These are phyloP conservation scores for Sisyra nigra DNA, from an alignment of 2,888 invertebrate species.

Conservation along the genomic window DNA sequence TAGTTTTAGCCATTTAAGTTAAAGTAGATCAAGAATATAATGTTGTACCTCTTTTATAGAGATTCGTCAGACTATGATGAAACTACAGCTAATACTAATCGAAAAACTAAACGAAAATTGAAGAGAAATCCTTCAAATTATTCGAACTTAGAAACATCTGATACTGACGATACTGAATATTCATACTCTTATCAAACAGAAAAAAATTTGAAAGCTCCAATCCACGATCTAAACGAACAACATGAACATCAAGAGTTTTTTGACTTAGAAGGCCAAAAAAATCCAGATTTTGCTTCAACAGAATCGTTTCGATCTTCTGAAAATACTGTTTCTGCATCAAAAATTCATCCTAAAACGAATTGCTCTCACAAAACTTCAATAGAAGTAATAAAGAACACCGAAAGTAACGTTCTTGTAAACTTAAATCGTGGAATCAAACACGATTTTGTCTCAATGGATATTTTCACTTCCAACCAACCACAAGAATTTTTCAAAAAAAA, in stretches of 20 bases:
- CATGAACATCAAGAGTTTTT: slow-evolving; percentile 12
- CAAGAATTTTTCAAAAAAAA: too few species aligned
- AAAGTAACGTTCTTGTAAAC: not conserved
- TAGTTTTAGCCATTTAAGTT: not conserved
- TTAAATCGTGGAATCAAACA: too few species aligned
- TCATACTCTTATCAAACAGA: slow-evolving; percentile 23
- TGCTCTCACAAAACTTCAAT: not conserved
- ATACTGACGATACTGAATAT: slow-evolving; percentile 18
- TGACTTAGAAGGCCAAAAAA: slow-evolving; percentile 23
- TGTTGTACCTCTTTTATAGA: slow-evolving; percentile 14
- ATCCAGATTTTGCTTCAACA: slow-evolving; percentile 24
- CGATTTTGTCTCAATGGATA: too few species aligned
- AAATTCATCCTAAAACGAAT: not conserved
- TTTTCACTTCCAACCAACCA: too few species aligned
- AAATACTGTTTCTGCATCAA: not conserved
- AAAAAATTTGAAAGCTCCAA: slow-evolving; percentile 13
- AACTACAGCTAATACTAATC: slow-evolving; percentile 7
- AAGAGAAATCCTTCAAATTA: slow-evolving; percentile 9
- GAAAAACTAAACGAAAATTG: slow-evolving; percentile 9
- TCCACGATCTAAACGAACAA: slow-evolving; percentile 3
- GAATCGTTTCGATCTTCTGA: slow-evolving; percentile 15
- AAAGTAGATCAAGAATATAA: not conserved
- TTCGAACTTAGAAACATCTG: slow-evolving; percentile 4
- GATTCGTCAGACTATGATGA: slow-evolving; percentile 20
- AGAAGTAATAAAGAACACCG: not conserved